Evolutionary conservation across 2,888 invertebrate genomes (phyloP).

Genomic region (Meliscaeva auricollis): DNA sequence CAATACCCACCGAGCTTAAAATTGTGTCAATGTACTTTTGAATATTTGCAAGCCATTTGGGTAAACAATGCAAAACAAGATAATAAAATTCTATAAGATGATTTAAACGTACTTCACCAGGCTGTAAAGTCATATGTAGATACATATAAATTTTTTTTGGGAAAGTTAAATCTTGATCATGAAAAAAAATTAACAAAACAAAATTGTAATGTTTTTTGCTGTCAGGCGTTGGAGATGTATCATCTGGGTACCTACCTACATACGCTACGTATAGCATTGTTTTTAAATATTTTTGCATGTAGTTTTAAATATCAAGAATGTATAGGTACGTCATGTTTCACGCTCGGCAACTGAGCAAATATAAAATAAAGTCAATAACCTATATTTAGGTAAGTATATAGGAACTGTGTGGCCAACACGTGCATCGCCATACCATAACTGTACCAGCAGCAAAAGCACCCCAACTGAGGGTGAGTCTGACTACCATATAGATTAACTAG

Average conservation of each 20-base stretch:
- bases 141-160: constrained; percentile 1
- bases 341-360: constrained; percentile 35
- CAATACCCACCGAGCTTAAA: constrained; percentile 43
- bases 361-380: constrained; percentile 53
- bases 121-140: constrained; percentile 22
- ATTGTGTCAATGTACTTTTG: constrained; percentile 68
- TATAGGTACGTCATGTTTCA: constrained; percentile 11
- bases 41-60: constrained; percentile 64
- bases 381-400: constrained; percentile 43
- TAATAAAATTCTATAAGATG: constrained; percentile 64
- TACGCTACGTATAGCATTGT: neutral
- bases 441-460: constrained; percentile 27
- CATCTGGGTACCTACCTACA: neutral
- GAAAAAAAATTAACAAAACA: constrained; percentile 18
- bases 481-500: constrained; percentile 63
- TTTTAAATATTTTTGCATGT: constrained; percentile 18
- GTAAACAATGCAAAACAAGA: constrained; percentile 66
- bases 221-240: constrained; percentile 4
- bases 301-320: constrained; percentile 6
- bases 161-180: constrained; percentile 29
- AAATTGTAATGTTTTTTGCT: constrained; percentile 25
- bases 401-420: constrained; percentile 38
- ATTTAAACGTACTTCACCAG: constrained; percentile 61
- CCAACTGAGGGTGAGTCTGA: constrained; percentile 33
- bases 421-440: constrained; percentile 21